Percentiles rank a stretch among this genome's conserved stretches.
These are phyloP conservation scores for Numenius phaeopus DNA, from an alignment of 2,797 vertebrate genomes.

Conservation along the genomic window DNA sequence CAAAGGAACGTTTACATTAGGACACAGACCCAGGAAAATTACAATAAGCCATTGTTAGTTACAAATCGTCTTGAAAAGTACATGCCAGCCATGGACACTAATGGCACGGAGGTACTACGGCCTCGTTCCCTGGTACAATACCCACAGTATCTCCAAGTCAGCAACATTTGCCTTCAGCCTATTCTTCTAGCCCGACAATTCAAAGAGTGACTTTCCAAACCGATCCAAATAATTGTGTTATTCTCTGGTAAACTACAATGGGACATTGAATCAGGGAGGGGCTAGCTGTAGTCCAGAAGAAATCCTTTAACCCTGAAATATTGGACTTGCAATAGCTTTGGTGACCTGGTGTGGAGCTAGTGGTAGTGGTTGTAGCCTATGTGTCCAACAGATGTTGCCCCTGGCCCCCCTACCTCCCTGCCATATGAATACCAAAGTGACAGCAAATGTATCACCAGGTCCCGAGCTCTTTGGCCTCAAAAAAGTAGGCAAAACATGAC, in stretches of 20 bases:
- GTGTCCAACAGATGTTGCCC: neutral
- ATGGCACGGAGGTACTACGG: neutral
- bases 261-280: neutral
- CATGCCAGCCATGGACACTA: neutral
- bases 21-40: neutral
- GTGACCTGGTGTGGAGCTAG: neutral
- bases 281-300: neutral
- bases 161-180: constrained; percentile 27
- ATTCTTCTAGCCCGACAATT: constrained; percentile 3
- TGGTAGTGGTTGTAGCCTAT: neutral
- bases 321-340: neutral
- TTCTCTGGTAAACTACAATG: constrained; percentile 13
- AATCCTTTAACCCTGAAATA: neutral
- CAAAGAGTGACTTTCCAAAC: constrained; percentile 15
- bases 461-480: neutral
- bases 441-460: neutral
- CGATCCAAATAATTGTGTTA: constrained; percentile 2
- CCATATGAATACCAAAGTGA: neutral
- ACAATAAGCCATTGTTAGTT: constrained; percentile 67
- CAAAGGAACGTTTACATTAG: constrained; percentile 27
- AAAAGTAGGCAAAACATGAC: neutral
- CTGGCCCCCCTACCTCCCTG: neutral
- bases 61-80: constrained; percentile 37
- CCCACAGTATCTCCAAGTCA: constrained; percentile 23
- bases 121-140: constrained; percentile 60